Evolutionary conservation across 23 tunicate species (phyloP).

Genomic region (Diplosoma virens): DNA sequence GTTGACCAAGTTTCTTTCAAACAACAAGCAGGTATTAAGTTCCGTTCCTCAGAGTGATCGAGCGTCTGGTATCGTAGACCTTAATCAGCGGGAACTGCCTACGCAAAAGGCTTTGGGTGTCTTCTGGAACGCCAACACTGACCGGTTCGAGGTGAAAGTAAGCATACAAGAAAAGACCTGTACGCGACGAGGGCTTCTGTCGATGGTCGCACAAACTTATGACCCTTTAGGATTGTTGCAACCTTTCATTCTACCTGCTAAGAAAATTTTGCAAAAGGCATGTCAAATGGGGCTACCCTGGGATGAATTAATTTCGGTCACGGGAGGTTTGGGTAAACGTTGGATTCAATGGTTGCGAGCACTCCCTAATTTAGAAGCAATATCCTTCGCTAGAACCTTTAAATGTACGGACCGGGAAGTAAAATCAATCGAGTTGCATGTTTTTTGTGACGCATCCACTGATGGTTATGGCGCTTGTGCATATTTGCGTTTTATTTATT

Average conservation of each 20-base stretch:
- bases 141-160: conserved; percentile 15
- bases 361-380: background rate
- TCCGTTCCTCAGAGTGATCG: background rate
- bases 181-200: conserved; percentile 38
- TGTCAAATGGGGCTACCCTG: conserved; percentile 10
- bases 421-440: conserved; percentile 20
- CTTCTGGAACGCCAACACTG: conserved; percentile 9
- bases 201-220: conserved; percentile 29
- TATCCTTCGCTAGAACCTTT: background rate
- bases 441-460: conserved; percentile 41
- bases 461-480: conserved; percentile 42
- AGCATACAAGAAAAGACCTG: conserved; percentile 9
- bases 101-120: conserved; percentile 19
- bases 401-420: background rate
- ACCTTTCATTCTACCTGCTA: conserved; percentile 41
- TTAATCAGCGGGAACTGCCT: conserved; percentile 16
- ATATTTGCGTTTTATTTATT: conserved; percentile 8
- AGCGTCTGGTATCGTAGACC: background rate
- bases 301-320: conserved; percentile 19
- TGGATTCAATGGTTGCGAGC: conserved; percentile 20
- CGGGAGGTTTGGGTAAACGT: background rate
- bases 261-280: conserved; percentile 18
- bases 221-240: conserved; percentile 45
- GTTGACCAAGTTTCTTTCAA: conserved; percentile 22
- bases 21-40: background rate